Evolutionary conservation across 2,888 invertebrate genomes (phyloP).

Genomic region (Yponomeuta evonymella): DNA sequence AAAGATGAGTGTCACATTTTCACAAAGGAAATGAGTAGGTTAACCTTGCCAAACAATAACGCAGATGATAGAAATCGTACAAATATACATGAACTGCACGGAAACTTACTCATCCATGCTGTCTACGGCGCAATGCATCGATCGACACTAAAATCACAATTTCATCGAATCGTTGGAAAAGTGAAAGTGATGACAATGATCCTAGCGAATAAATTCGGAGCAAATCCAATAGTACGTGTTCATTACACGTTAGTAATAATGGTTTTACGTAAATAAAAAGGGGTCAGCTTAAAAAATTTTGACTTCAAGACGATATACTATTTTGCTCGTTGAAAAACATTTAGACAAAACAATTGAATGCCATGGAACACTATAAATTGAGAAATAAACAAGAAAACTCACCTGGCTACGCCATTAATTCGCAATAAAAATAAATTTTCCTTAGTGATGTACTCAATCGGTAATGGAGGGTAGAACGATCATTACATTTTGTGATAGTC

Average conservation of each 20-base stretch:
- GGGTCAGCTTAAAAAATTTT: conserved; percentile 68
- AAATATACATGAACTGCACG: conserved; percentile 34
- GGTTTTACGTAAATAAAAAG: conserved; percentile 64
- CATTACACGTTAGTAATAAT: conserved; percentile 63
- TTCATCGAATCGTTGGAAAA: conserved; percentile 65
- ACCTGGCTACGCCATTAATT: conserved; percentile 77
- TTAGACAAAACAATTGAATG: conserved; percentile 72
- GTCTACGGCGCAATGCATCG: conserved; percentile 49
- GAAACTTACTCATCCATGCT: conserved; percentile 74
- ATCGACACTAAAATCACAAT: conserved; percentile 58
- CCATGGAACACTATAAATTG: conserved; percentile 68
- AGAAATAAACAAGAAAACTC: conserved; percentile 74
- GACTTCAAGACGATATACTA: conserved; percentile 63
- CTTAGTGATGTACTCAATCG: conserved; percentile 23
- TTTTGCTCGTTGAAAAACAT: conserved; percentile 70
- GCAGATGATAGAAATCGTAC: conserved; percentile 7
- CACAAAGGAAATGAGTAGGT: neutral
- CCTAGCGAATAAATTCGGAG: conserved; percentile 73
- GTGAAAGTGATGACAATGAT: conserved; percentile 76
- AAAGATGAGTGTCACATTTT: conserved; percentile 12
- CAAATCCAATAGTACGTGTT: conserved; percentile 71
- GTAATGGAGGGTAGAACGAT: conserved; percentile 29
- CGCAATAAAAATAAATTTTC: conserved; percentile 70
- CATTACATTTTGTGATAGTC: neutral
- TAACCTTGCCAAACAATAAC: conserved; percentile 3